Percentiles rank a stretch among this genome's conserved stretches.
Conservation (phyloP, 2,113 vertebrate species). For the Agelaius tricolor region DNA sequence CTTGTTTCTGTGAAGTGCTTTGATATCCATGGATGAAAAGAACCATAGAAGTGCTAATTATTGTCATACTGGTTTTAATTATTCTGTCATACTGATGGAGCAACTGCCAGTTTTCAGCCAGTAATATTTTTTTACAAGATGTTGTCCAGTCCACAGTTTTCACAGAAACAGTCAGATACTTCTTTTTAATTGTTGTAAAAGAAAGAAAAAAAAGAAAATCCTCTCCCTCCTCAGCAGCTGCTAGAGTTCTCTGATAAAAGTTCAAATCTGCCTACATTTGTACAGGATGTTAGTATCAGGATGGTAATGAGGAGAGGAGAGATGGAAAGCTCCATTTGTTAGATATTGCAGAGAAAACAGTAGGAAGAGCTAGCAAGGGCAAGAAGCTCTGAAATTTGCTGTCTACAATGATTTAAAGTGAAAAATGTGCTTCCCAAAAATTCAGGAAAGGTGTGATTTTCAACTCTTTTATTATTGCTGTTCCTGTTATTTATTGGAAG, state of each 20-base stretch:
- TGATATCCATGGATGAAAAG: conserved; percentile 68
- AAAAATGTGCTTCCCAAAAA: background rate
- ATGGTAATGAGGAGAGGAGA: background rate
- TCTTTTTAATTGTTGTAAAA: conserved; percentile 30
- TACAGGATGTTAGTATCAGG: background rate
- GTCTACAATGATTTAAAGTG: background rate
- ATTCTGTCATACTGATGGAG: conserved; percentile 40
- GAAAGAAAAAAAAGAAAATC: background rate
- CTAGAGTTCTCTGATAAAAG: background rate
- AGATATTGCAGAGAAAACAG: background rate
- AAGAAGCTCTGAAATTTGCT: background rate
- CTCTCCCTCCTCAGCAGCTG: background rate
- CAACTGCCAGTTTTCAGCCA: conserved; percentile 35
- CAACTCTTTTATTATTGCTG: background rate
- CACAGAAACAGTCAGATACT: background rate
- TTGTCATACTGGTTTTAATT: conserved; percentile 66
- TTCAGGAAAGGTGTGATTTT: background rate
- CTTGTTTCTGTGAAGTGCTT: conserved; percentile 62
- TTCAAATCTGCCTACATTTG: conserved; percentile 10
- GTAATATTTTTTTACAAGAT: conserved; percentile 3
- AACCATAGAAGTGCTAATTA: conserved; percentile 68
- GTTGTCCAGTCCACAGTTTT: conserved; percentile 24
- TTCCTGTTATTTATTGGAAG: background rate
- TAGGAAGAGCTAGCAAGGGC: background rate
- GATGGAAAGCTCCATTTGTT: background rate